A percentile compares a stretch with the other conserved stretches of the same genome.
Evolutionary conservation across 2,797 vertebrate species (phyloP).

Genomic region (Macropodus opercularis): DNA sequence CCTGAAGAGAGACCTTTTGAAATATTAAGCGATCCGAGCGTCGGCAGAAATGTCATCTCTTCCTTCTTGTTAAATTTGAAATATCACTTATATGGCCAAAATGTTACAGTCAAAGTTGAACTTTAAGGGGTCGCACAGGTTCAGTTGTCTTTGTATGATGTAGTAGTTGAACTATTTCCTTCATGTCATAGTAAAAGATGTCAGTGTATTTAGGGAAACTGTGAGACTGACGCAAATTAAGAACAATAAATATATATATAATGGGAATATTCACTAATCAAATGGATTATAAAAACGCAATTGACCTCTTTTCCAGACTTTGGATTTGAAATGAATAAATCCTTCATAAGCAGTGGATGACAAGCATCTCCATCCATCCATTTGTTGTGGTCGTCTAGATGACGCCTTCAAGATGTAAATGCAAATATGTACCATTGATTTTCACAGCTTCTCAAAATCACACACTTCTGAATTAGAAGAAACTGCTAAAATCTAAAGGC

Average conservation of each 20-base stretch:
- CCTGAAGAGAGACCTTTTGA: conserved; percentile 18
- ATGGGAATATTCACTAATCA: too few species aligned
- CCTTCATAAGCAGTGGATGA: background rate
- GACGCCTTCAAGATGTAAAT: background rate
- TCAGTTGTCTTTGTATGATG: background rate
- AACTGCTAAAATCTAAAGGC: background rate
- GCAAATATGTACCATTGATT: background rate
- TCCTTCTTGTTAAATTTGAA: background rate
- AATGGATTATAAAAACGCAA: too few species aligned
- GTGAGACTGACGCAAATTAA: too few species aligned
- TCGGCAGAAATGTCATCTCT: conserved; percentile 6
- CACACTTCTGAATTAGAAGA: background rate
- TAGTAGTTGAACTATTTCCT: too few species aligned
- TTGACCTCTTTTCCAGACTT: too few species aligned
- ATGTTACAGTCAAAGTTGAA: background rate
- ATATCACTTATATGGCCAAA: background rate
- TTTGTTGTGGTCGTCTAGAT: background rate
- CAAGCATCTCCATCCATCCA: background rate
- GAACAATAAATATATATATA: too few species aligned
- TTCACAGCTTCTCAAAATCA: conserved; percentile 7
- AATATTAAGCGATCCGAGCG: conserved; percentile 16
- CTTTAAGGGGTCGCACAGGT: background rate
- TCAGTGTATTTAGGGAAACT: too few species aligned
- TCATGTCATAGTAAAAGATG: too few species aligned
- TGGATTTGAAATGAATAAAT: too few species aligned